Base-by-base conservation (phyloP, 2,797 vertebrate species). In the Psittacula echo region DNA sequence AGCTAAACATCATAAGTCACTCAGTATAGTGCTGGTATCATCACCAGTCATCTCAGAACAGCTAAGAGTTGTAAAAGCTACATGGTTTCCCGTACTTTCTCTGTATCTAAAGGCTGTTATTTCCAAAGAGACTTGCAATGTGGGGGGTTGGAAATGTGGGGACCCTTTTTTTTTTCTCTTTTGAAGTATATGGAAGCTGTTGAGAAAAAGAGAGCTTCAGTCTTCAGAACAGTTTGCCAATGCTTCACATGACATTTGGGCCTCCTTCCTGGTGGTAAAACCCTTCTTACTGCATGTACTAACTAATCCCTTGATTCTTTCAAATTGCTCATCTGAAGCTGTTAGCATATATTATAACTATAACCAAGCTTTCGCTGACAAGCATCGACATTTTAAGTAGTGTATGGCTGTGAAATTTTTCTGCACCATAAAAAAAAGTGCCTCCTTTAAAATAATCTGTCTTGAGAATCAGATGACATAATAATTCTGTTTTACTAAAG, bases 401-500 rank as follows among this genome's bases (percentile, higher is more conserved):
- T 14, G 12, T 37, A 47, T 45, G 24, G 48, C 54, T 64, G 27
- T 54, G 22, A 70, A 11, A 22, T 7, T 32, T 47, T 65, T 70
- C 77, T 62, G 27, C n/a, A 64, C 47, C 7, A 11, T 37, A 11
- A 56, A 74, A 50, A 50, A 18, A 9, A 1, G 14, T 5, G 6
- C 15, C 41, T 81, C 11, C 39, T 73, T 88, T 85, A 74, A 91
- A 93, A 89, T 24, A 78, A 94, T 87, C 26, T 29, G 29, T 79
- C 44, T 87, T 85, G 41, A 75, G 48, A 90, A 70, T 39, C 0
- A 1, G 7, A 72, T 56, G 68, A 42, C 50, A 70, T 53, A 51
- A 47, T 70, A 84, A 85, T 54, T 75, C 58, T 47, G 64, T 85
- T 54, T 94, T 62, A 42, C 54, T 66, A 48, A 73, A 68, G 62